phyloP scores from a whole-genome alignment of 1,140 invertebrate genomes.

The Anastrepha ludens region DNA sequence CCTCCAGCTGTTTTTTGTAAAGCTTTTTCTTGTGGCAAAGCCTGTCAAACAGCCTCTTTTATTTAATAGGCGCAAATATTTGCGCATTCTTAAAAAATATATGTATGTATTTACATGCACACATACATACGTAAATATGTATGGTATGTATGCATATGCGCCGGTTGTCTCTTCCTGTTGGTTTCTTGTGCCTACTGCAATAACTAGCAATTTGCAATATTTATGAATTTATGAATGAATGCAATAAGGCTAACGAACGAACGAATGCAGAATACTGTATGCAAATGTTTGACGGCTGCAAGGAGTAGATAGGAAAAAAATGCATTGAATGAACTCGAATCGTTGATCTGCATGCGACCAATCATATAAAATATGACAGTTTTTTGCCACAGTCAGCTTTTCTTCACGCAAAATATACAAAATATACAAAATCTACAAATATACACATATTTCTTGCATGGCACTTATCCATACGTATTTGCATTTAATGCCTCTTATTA shows the following conservation, averaged over 20 bases:
- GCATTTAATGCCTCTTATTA: constrained; percentile 33
- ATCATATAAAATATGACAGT: constrained; percentile 39
- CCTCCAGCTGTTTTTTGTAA: neutral
- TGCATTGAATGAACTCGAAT: neutral
- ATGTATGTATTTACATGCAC: neutral
- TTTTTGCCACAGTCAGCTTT: neutral
- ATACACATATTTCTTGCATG: neutral
- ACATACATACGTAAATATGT: no score
- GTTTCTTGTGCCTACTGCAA: neutral
- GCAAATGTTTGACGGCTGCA: neutral
- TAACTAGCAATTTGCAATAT: constrained; percentile 50
- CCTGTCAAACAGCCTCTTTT: constrained; percentile 11
- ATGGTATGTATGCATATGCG: neutral
- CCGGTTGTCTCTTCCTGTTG: constrained; percentile 20
- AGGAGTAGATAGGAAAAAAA: neutral
- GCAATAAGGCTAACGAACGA: constrained; percentile 40
- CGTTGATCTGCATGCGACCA: neutral
- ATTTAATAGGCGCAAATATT: constrained; percentile 35
- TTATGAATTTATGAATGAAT: constrained; percentile 56
- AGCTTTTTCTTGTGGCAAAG: neutral
- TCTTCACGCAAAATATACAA: neutral
- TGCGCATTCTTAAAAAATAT: neutral
- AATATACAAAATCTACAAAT: no score
- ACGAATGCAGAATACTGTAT: constrained; percentile 9
- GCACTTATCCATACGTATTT: neutral